Percentiles rank a stretch among this genome's conserved stretches.
Conservation (phyloP, 2,888 invertebrate species). For the Sphaerophoria rueppellii region DNA sequence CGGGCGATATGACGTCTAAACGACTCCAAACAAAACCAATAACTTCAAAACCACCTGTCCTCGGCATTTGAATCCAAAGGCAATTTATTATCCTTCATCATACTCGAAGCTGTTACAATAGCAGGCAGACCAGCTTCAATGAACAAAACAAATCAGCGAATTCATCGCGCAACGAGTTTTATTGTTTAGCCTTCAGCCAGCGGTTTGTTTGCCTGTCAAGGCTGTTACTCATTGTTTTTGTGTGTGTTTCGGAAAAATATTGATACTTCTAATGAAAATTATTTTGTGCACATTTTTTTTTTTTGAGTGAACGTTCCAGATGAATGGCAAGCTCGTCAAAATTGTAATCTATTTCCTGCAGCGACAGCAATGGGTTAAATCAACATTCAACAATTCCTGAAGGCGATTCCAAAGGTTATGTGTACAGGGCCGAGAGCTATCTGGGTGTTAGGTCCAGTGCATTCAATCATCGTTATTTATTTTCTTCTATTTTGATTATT, state of each 20-base stretch:
- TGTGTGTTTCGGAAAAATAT: neutral
- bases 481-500: no score
- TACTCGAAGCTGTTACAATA: no score
- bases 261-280: neutral
- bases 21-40: neutral
- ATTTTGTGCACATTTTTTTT: neutral
- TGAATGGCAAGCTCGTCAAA: slow-evolving; percentile 19
- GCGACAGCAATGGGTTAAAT: neutral
- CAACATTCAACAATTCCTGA: neutral
- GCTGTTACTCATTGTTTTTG: neutral
- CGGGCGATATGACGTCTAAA: neutral
- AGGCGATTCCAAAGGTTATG: neutral
- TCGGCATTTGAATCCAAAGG: neutral
- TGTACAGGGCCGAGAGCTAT: no score
- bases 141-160: neutral
- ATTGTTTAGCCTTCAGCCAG: no score
- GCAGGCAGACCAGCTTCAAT: neutral
- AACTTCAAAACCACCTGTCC: slow-evolving; percentile 17
- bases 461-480: no score
- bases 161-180: no score
- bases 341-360: slow-evolving; percentile 8
- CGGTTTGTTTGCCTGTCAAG: neutral
- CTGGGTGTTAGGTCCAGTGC: no score
- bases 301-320: neutral
- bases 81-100: slow-evolving; percentile 7